These are phyloP conservation scores for Leucoraja erinaceus DNA, from an alignment of 2,113 vertebrate genomes.

Conservation along the genomic window DNA sequence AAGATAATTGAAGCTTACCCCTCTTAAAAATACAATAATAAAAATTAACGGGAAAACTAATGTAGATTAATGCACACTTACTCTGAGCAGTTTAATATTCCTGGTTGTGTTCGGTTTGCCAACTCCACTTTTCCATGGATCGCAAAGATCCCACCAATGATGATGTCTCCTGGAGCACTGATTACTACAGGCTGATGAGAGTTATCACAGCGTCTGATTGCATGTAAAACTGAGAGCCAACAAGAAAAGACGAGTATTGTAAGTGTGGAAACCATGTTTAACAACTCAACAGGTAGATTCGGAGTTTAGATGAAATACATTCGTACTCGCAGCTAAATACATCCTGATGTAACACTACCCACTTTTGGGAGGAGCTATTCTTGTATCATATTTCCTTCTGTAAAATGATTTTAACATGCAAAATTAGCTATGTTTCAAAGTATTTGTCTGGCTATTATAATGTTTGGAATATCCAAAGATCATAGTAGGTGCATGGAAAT, in stretches of 20 bases:
- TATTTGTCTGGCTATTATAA: too few species aligned
- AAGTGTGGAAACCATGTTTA: neutral
- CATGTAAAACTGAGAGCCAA: neutral
- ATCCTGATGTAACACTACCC: neutral
- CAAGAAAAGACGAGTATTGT: neutral
- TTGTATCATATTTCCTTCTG: neutral
- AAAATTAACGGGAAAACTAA: neutral
- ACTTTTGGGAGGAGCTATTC: neutral
- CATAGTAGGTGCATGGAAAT: too few species aligned
- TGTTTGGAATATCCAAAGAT: too few species aligned
- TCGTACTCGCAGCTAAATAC: neutral
- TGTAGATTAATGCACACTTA: slow-evolving; percentile 43
- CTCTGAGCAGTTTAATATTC: slow-evolving; percentile 48
- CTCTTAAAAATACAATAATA: neutral
- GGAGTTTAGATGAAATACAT: neutral
- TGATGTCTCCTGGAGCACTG: slow-evolving; percentile 48
- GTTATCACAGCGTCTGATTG: slow-evolving; percentile 38
- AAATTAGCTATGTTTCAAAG: too few species aligned
- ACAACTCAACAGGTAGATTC: neutral
- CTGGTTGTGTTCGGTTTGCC: slow-evolving; percentile 43
- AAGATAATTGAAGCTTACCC: neutral
- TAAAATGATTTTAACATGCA: neutral
- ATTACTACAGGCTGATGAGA: slow-evolving; percentile 42
- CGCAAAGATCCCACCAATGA: slow-evolving; percentile 51
- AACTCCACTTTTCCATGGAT: slow-evolving; percentile 45